These are phyloP conservation scores for Aphis craccivora DNA, from an alignment of 1,140 invertebrate genomes.

Conservation along the genomic window DNA sequence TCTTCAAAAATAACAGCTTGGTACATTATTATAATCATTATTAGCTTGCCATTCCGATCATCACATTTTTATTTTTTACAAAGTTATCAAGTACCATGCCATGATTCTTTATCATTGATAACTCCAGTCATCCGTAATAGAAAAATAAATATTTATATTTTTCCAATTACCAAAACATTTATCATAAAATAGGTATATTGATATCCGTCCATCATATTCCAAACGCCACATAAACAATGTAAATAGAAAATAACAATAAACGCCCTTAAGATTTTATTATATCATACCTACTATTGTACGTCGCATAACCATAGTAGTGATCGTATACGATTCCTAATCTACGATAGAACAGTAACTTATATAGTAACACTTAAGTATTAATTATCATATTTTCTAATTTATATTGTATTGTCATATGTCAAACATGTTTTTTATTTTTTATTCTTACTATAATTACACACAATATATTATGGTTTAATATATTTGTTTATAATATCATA, in stretches of 20 bases:
- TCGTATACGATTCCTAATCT: background rate
- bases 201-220: background rate
- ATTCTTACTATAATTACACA: background rate
- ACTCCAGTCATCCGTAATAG: background rate
- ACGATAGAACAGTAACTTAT: background rate
- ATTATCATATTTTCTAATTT: background rate
- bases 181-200: conserved; percentile 21
- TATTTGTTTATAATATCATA: background rate
- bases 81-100: background rate
- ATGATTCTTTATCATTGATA: background rate
- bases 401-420: background rate
- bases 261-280: no score
- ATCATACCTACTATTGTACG: background rate
- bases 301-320: background rate
- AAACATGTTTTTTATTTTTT: background rate
- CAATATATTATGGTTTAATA: background rate
- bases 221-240: background rate
- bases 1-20: background rate
- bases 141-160: background rate
- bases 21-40: background rate
- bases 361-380: background rate
- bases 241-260: background rate
- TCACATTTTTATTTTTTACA: background rate
- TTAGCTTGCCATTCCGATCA: background rate
- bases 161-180: background rate